Conservation (phyloP, 2,113 vertebrate genomes). For the Ellobius talpinus region DNA sequence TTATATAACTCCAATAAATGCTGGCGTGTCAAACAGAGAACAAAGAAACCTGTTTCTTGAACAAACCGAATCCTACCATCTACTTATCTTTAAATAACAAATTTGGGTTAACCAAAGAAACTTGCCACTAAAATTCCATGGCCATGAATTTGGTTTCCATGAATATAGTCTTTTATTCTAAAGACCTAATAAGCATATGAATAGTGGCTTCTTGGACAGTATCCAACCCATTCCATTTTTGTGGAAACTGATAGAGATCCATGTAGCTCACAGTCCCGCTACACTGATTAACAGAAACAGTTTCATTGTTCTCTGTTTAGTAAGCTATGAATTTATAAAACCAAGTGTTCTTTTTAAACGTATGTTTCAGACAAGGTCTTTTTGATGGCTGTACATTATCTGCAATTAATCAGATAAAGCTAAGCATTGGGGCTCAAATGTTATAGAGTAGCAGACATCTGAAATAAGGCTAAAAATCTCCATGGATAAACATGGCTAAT, state of each 20-base stretch:
- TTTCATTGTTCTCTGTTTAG: not conserved
- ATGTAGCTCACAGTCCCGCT: not conserved
- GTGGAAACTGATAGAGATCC: slow-evolving; percentile 20
- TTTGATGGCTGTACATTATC: not conserved
- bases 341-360: not conserved
- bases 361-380: slow-evolving; percentile 6
- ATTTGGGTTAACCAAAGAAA: slow-evolving; percentile 38
- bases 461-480: slow-evolving; percentile 69
- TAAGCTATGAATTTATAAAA: slow-evolving; percentile 42
- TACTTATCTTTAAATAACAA: not conserved
- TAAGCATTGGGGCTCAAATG: slow-evolving; percentile 23
- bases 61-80: not conserved
- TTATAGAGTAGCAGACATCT: slow-evolving; percentile 52
- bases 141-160: slow-evolving; percentile 41
- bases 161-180: slow-evolving; percentile 32
- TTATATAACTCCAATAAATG: not conserved
- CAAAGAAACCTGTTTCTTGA: not conserved
- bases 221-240: slow-evolving; percentile 29
- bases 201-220: not conserved
- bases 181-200: slow-evolving; percentile 46
- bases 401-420: slow-evolving; percentile 54
- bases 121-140: not conserved
- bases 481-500: slow-evolving; percentile 66
- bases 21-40: not conserved
- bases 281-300: not conserved